phyloP scores from a whole-genome alignment of 1,140 invertebrate species.

The Trichonephila clavata region DNA sequence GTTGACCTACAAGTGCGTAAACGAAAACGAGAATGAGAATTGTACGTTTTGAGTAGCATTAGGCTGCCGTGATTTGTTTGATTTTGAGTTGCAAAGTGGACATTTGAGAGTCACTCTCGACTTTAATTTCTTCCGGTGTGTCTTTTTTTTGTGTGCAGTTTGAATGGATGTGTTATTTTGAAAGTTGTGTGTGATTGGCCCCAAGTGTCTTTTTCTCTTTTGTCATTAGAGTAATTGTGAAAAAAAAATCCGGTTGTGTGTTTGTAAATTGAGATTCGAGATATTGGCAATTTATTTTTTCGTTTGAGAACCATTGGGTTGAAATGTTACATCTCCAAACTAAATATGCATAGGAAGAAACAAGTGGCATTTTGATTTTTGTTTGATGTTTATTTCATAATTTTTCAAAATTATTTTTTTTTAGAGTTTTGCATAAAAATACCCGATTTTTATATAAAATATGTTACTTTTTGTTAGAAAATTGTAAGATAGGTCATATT shows the following conservation, averaged over 20 bases:
- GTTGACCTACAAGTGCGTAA: neutral
- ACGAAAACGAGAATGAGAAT: conserved; percentile 8
- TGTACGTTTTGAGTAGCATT: neutral
- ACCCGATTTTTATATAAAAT: no score
- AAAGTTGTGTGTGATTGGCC: neutral
- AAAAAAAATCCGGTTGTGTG: neutral
- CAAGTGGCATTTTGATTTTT: neutral
- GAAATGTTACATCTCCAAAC: neutral
- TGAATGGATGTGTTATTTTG: neutral
- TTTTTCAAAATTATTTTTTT: no score
- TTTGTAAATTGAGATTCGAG: neutral
- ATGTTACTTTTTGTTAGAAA: no score
- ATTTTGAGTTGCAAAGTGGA: neutral
- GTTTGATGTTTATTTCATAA: no score
- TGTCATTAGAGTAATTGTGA: neutral
- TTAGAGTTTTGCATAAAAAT: no score
- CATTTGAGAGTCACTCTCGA: neutral
- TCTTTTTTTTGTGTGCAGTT: neutral
- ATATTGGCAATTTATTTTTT: neutral
- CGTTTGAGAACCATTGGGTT: neutral
- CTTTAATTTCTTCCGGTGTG: neutral
- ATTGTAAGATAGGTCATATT: no score
- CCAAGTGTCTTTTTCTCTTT: neutral
- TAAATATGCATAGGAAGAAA: neutral
- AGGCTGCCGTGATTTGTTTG: neutral